Base-by-base conservation (phyloP, 2,888 invertebrate genomes). In the Taphrorychus bicolor region DNA sequence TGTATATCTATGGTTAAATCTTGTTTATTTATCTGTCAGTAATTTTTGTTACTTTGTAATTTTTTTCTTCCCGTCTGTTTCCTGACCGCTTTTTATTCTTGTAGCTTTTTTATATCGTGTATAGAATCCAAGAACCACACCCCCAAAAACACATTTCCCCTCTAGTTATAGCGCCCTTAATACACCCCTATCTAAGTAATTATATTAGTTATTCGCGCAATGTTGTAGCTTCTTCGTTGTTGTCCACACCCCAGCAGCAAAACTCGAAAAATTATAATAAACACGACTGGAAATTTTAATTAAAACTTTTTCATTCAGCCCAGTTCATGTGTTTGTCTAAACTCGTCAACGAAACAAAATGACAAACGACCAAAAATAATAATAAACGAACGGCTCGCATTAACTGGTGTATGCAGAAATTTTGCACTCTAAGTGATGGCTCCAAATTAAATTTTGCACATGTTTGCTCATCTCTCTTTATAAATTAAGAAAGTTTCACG, bases 401-500 rank as follows among this genome's bases (percentile, higher is more conserved):
- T 18, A n/a, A 42, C 22, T 48, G 14, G 59, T 23, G 42, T 56
- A 18, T 63, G 49, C 16, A 60, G 51, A 60, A 60, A 66, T 61
- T 66, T 56, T 49, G 54, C 57, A 57, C 60, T 66, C 41, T 66
- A 51, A 60, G 56, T 53, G 49, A 59, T 51, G 60, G 51, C 49
- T 66, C 40, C 69, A 73, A 76, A 78, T 77, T 76, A 76, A 78
- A 77, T 76, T 74, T 72, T 74, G 75, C 75, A 74, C 77, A 76
- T 77, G 77, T 77, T 77, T 76, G 76, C 74, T 70, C 73, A 76
- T 72, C 74, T 72, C 74, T 49, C 56, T 56, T 60, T 73, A 76
- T 77, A 78, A 78, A 78, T 78, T 78, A 78, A 76, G 77, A 74
- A 78, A 78, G 74, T 78, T 78, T 76, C 58, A 65, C 73, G 70